These are phyloP conservation scores for Rhinolophus ferrumequinum DNA, from an alignment of 2,113 vertebrate genomes.

Conservation along the genomic window DNA sequence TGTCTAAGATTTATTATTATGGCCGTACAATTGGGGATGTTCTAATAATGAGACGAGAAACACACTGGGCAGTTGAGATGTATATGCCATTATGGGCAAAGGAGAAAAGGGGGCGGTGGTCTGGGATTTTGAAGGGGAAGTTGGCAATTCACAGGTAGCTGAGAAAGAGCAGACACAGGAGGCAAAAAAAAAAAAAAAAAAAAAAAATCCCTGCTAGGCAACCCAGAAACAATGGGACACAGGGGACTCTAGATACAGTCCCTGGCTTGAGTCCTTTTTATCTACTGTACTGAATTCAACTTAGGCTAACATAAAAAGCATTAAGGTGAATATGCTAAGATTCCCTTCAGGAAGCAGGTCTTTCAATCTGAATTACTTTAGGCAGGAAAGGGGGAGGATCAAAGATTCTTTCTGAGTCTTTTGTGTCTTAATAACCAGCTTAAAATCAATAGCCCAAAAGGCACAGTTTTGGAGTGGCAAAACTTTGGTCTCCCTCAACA, in stretches of 20 bases:
- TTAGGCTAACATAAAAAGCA: background rate
- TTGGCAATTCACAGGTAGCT: background rate
- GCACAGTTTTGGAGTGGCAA: background rate
- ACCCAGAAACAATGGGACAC: background rate
- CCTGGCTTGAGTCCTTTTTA: background rate
- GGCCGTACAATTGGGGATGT: background rate
- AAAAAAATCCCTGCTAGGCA: background rate
- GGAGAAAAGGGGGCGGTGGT: background rate
- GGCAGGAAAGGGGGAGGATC: background rate
- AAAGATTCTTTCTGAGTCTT: background rate
- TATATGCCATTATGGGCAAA: background rate
- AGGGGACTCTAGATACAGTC: background rate
- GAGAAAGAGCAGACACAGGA: background rate
- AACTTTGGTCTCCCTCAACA: background rate
- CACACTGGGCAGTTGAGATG: background rate
- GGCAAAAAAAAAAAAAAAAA: too few relatives aligned
- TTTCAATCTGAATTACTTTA: background rate
- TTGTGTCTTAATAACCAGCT: background rate
- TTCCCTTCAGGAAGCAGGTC: background rate
- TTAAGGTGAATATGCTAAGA: background rate
- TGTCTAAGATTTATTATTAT: background rate
- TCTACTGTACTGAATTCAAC: background rate
- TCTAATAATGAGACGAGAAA: background rate
- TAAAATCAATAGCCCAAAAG: background rate
- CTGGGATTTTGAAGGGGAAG: background rate